A percentile compares a stretch with the other conserved stretches of the same genome.
Evolutionary conservation across 2,797 vertebrate species (phyloP).

Genomic region (Eospalax fontanierii): DNA sequence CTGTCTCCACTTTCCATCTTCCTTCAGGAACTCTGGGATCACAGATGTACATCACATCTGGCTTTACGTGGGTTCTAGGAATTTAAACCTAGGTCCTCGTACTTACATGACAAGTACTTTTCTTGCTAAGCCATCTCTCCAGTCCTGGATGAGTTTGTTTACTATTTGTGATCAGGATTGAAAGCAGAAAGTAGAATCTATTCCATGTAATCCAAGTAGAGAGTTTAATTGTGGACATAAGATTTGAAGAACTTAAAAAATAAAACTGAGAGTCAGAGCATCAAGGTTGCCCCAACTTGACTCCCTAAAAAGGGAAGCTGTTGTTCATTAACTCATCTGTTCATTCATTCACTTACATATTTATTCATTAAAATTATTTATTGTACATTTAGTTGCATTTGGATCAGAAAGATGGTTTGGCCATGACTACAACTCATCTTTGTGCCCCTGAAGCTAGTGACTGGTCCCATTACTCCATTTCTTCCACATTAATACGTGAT

Average conservation of each 20-base stretch:
- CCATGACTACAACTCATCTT: neutral
- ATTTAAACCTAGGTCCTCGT: neutral
- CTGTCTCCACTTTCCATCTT: neutral
- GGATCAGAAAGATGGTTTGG: neutral
- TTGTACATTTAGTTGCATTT: neutral
- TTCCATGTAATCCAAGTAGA: neutral
- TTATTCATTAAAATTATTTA: neutral
- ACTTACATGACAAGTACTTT: neutral
- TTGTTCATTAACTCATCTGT: neutral
- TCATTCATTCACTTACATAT: neutral
- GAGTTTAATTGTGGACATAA: conserved; percentile 40
- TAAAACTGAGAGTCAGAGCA: neutral
- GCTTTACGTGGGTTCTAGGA: neutral
- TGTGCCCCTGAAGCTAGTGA: neutral
- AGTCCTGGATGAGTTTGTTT: neutral
- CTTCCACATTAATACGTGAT: neutral
- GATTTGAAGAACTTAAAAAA: neutral
- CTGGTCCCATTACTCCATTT: neutral
- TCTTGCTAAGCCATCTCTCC: neutral
- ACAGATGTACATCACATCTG: neutral
- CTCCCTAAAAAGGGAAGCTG: neutral
- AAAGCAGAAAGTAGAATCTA: conserved; percentile 41
- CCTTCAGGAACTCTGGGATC: neutral
- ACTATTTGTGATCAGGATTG: neutral
- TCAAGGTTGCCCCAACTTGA: neutral